A percentile compares a stretch with the other conserved stretches of the same genome.
Conservation (phyloP, 2,113 vertebrate species). For the Ictalurus furcatus region DNA sequence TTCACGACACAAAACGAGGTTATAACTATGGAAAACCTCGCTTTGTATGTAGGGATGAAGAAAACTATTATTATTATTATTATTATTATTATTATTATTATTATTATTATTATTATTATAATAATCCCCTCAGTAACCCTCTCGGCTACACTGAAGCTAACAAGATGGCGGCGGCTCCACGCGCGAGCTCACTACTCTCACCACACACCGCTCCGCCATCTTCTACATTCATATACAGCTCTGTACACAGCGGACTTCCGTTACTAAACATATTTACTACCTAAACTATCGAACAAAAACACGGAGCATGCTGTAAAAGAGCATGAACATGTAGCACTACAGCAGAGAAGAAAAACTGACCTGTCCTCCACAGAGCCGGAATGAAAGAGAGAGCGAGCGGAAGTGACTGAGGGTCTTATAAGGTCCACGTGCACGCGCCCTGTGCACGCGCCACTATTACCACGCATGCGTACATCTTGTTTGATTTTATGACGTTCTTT, state of each 20-base stretch:
- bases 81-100: too few relatives aligned
- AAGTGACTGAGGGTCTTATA: conserved; percentile 1
- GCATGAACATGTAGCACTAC: accelerated
- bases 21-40: too few relatives aligned
- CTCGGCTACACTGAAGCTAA: not conserved
- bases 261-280: not conserved
- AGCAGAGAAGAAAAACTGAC: not conserved
- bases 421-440: not conserved
- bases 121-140: not conserved
- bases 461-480: not conserved
- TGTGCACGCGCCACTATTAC: not conserved
- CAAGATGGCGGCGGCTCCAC: not conserved
- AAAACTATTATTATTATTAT: too few relatives aligned
- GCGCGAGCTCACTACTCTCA: not conserved
- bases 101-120: too few relatives aligned
- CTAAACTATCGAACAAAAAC: accelerated
- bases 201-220: too few relatives aligned
- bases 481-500: not conserved
- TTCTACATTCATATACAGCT: not conserved
- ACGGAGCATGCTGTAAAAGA: accelerated
- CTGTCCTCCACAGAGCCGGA: conserved; percentile 63
- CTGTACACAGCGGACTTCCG: accelerated
- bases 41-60: too few relatives aligned
- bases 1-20: too few relatives aligned
- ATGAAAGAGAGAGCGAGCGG: conserved; percentile 67